phyloP scores from a whole-genome alignment of 2,888 invertebrate genomes.

The Adelphocoris suturalis region DNA sequence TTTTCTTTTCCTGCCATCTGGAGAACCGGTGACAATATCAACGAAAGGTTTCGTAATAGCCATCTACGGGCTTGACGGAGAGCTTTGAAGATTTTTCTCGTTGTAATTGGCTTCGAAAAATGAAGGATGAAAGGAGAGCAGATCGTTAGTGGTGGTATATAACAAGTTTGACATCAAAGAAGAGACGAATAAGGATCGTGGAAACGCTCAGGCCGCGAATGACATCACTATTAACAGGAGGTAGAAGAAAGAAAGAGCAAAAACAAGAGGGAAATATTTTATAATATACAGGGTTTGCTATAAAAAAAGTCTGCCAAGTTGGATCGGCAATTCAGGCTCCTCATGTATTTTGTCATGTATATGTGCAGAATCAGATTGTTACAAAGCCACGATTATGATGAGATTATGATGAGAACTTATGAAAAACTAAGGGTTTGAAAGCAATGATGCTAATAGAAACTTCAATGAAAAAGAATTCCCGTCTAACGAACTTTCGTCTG shows the following conservation, averaged over 20 bases:
- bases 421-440: too few relatives aligned
- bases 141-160: conserved; percentile 30
- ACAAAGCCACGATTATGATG: too few relatives aligned
- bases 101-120: conserved; percentile 26
- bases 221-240: background rate
- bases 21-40: background rate
- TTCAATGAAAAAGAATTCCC: too few relatives aligned
- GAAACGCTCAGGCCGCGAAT: background rate
- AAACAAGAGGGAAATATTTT: background rate
- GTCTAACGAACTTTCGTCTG: too few relatives aligned
- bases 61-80: background rate
- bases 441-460: too few relatives aligned
- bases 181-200: conserved; percentile 13
- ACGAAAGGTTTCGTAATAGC: background rate
- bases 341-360: too few relatives aligned
- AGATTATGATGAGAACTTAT: too few relatives aligned
- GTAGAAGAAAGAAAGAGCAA: background rate
- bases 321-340: too few relatives aligned
- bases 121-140: conserved; percentile 22
- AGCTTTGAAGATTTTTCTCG: conserved; percentile 3
- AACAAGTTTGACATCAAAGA: conserved; percentile 32
- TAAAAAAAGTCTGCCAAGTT: too few relatives aligned
- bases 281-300: background rate
- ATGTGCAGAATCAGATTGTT: too few relatives aligned
- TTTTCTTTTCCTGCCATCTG: background rate